Base-by-base conservation (phyloP, 2,113 vertebrate species). In the Dicaeum eximium region DNA sequence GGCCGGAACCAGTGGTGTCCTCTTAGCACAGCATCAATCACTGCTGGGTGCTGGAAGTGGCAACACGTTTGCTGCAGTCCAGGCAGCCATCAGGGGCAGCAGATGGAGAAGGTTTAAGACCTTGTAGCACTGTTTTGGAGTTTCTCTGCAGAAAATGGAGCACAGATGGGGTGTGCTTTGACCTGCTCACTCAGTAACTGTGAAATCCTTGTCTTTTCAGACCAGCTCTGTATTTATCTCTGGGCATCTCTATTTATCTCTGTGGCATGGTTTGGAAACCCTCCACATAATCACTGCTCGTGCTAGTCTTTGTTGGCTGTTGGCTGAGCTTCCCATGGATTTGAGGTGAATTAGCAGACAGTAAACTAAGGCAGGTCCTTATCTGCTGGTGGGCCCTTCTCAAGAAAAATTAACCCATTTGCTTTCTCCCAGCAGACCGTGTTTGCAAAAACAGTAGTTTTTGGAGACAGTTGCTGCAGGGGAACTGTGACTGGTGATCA, bases 1-100 rank as follows among this genome's bases (percentile, higher is more conserved):
- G 95, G 74, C 78, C 81, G 94, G 95, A 94, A 95, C 91, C 89
- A 65, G 74, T 75, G 84, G 66, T 92, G 78, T 94, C 89, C 93
- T 95, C 91, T 95, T 87, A 85, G 54, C 66, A 65, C 84, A 73
- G 78, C 78, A 80, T 87, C 94, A 88, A 44, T 91, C 87, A 70
- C 58, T 61, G 58, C 92, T 92, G 90, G 90, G 54, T 83, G 47
- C 92, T 96, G 81, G 66, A 95, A 90, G 66, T 69, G 86, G 87
- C 86, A 91, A 25, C 20, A 5, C 0, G 1, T 61, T 93, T 4
- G 2, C 91, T 69, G 77, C 2, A 35, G 86, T 72, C 70, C 70
- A 51, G 57, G 67, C 60, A 80, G 70, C 56, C 60, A 47, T 11
- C 0, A 0, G 2, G 7, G 70, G 86, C 80, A 92, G 86, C 93